These are phyloP conservation scores for Watsonalla binaria DNA, from an alignment of 2,888 invertebrate species.

Conservation along the genomic window DNA sequence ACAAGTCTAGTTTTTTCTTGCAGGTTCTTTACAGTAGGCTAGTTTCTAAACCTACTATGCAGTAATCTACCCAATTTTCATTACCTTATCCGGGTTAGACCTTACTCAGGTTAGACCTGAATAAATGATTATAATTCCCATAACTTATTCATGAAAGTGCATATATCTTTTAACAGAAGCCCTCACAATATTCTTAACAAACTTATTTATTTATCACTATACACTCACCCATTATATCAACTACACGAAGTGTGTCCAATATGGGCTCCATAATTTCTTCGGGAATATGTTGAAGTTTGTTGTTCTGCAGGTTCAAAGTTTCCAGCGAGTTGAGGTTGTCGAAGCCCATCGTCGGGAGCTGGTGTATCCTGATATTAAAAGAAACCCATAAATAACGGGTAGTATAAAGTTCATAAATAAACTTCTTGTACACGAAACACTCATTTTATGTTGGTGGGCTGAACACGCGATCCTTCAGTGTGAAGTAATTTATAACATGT, in stretches of 20 bases:
- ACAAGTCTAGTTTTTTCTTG: too few species aligned
- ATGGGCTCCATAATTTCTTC: conserved; percentile 94
- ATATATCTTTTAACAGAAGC: too few species aligned
- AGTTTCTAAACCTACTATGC: too few species aligned
- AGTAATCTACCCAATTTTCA: too few species aligned
- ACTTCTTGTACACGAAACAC: background rate
- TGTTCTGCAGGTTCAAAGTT: conserved; percentile 92
- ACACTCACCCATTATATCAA: conserved; percentile 90
- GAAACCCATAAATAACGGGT: background rate
- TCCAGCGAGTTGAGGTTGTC: conserved; percentile 94
- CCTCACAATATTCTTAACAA: too few species aligned
- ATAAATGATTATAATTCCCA: too few species aligned
- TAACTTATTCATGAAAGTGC: too few species aligned
- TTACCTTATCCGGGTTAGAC: too few species aligned
- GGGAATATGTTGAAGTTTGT: conserved; percentile 88
- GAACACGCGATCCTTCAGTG: conserved; percentile 9
- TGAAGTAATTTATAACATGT: conserved; percentile 21
- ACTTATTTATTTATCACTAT: background rate
- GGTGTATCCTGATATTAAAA: conserved; percentile 83
- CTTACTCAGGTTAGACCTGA: too few species aligned
- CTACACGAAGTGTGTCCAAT: conserved; percentile 89
- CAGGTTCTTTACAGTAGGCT: too few species aligned
- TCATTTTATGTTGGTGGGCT: background rate
- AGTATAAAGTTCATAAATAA: background rate
- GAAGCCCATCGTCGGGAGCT: conserved; percentile 89